A percentile compares a stretch with the other conserved stretches of the same genome.
Evolutionary conservation across 2,797 vertebrate genomes (phyloP).

Genomic region (Microctenopoma lineatum): DNA sequence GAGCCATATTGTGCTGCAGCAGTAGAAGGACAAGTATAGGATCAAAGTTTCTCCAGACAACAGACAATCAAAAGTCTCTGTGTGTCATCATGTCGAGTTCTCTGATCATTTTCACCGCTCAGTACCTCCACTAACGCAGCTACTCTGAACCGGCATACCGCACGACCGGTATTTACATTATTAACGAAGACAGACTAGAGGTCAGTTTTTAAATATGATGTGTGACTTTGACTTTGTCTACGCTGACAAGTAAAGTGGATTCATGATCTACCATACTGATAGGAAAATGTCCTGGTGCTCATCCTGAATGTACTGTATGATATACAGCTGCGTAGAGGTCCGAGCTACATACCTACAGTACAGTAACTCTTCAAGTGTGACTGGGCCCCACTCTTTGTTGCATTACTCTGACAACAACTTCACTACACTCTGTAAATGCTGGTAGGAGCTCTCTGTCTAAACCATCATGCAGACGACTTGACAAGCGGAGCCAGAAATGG

Average conservation of each 20-base stretch:
- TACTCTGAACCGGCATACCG: too few relatives aligned
- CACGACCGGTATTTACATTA: background rate
- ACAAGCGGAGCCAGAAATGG: conserved; percentile 57
- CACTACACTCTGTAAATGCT: conserved; percentile 40
- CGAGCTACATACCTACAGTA: conserved; percentile 14
- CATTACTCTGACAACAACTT: conserved; percentile 46
- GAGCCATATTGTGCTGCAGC: conserved; percentile 41
- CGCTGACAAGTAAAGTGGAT: conserved; percentile 6
- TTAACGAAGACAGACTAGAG: background rate
- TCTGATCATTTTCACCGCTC: too few relatives aligned
- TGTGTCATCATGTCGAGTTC: too few relatives aligned
- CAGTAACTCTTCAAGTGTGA: conserved; percentile 42
- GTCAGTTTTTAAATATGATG: background rate
- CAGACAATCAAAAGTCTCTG: too few relatives aligned
- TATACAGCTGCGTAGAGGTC: conserved; percentile 9
- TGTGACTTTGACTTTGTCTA: background rate
- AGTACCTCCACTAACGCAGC: too few relatives aligned
- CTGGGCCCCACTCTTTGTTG: conserved; percentile 26
- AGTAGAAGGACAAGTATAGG: background rate
- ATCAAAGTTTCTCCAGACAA: too few relatives aligned
- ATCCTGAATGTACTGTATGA: conserved; percentile 7
- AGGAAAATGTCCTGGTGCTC: conserved; percentile 44
- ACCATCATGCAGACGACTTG: conserved; percentile 58
- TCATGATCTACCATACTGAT: conserved; percentile 17
- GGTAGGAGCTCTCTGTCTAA: conserved; percentile 61